Evolutionary conservation across 2,797 vertebrate genomes (phyloP).

Genomic region (Selene dorsalis): DNA sequence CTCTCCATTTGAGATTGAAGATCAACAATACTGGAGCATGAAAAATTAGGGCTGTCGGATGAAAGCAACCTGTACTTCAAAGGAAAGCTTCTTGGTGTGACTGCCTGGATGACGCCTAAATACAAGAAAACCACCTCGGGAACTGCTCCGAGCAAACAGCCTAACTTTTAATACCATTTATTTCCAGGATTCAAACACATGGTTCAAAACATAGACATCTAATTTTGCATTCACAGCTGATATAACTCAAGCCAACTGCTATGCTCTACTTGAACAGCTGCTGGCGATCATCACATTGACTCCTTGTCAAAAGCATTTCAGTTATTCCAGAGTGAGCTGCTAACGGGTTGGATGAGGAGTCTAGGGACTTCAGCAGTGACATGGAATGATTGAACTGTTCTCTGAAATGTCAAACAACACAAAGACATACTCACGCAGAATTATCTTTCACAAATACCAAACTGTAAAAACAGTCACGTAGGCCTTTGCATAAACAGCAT

Average conservation of each 20-base stretch:
- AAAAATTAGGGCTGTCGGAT: conserved; percentile 13
- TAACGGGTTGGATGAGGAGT: neutral
- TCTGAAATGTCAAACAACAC: neutral
- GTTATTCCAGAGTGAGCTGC: too few relatives aligned
- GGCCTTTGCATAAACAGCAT: neutral
- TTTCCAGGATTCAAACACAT: neutral
- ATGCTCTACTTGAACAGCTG: neutral
- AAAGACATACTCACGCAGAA: neutral
- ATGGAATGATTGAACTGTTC: neutral
- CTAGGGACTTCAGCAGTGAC: neutral
- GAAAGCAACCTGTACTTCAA: conserved; percentile 5
- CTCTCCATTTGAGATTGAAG: neutral
- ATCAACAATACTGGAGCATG: conserved; percentile 6
- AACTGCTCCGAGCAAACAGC: neutral
- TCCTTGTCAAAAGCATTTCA: neutral
- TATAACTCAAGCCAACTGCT: neutral
- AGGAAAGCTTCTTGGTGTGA: neutral
- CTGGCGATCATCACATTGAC: neutral
- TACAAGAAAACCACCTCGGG: neutral
- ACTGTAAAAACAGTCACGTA: too few relatives aligned
- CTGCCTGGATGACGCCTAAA: neutral
- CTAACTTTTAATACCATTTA: too few relatives aligned
- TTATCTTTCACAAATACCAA: neutral
- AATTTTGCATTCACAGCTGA: neutral
- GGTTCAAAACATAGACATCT: neutral